These are phyloP conservation scores for Sminthurinus aureus DNA, from an alignment of 2,888 invertebrate genomes.

Conservation along the genomic window DNA sequence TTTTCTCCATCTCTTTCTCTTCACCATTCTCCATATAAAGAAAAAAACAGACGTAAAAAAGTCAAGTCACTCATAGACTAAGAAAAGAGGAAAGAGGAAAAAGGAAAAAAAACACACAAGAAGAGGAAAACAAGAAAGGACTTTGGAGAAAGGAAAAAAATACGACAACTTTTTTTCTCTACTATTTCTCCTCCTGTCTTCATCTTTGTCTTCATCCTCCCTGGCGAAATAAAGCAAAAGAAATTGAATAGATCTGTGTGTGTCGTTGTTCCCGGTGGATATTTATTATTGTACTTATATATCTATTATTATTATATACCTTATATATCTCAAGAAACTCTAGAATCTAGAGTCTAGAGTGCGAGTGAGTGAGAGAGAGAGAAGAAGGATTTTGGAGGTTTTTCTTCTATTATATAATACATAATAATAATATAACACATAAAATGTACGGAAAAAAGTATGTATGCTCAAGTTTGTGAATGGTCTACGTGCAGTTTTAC, in stretches of 20 bases:
- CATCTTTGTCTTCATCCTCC: slow-evolving; percentile 1
- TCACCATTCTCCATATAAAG: background rate
- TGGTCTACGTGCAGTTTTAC: too few species aligned
- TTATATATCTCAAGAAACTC: too few species aligned
- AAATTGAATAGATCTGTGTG: slow-evolving; percentile 13
- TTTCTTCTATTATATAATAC: too few species aligned
- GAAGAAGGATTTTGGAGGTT: too few species aligned
- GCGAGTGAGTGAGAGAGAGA: too few species aligned
- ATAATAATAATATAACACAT: too few species aligned
- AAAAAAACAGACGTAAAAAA: background rate
- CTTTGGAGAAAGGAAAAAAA: background rate
- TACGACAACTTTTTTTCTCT: background rate
- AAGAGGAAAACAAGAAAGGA: background rate
- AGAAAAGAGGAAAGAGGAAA: background rate
- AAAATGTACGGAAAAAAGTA: background rate
- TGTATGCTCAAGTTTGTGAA: too few species aligned
- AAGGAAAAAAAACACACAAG: background rate
- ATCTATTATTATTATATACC: too few species aligned
- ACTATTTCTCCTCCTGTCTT: background rate
- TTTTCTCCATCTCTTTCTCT: background rate
- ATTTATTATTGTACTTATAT: background rate
- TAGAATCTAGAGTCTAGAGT: too few species aligned
- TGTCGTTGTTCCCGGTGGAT: background rate
- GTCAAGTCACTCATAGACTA: slow-evolving; percentile 15
- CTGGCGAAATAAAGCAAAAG: slow-evolving; percentile 10